A percentile compares a stretch with the other conserved stretches of the same genome.
These are phyloP conservation scores for Leucoma salicis DNA, from an alignment of 2,888 invertebrate genomes.

Conservation along the genomic window DNA sequence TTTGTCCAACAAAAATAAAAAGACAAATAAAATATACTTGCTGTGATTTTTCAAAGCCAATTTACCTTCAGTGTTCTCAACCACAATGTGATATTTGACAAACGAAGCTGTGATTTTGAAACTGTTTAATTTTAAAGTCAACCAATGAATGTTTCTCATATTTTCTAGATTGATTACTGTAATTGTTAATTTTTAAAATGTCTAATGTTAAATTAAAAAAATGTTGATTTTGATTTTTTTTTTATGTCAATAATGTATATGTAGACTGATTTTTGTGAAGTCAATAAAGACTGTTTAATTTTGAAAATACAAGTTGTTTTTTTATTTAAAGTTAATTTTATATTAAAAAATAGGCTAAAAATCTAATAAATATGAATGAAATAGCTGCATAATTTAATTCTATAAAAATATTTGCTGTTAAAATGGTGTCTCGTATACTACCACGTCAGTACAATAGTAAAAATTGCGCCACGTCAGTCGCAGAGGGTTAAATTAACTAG, in stretches of 20 bases:
- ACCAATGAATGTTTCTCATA: conserved; percentile 1
- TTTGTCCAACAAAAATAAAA: conserved; percentile 2
- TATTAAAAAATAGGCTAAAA: background rate
- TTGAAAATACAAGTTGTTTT: background rate
- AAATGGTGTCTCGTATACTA: background rate
- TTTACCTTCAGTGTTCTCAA: conserved; percentile 4
- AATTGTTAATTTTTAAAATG: background rate
- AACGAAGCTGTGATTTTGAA: conserved; percentile 1
- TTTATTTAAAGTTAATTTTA: background rate
- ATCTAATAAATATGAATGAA: background rate
- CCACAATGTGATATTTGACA: conserved; percentile 6
- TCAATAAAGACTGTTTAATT: background rate
- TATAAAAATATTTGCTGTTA: background rate
- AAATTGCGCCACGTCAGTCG: background rate
- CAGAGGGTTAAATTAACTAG: conserved; percentile 10
- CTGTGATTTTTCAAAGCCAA: conserved; percentile 6
- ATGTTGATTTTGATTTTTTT: background rate
- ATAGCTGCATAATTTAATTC: background rate
- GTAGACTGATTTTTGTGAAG: background rate
- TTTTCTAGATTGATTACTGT: conserved; percentile 1
- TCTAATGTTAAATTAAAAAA: background rate
- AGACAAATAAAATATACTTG: conserved; percentile 1
- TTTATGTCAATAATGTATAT: background rate
- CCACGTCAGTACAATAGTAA: background rate
- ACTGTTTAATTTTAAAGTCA: background rate